Conservation (phyloP, 2,888 invertebrate genomes). For the Julus scanicus region DNA sequence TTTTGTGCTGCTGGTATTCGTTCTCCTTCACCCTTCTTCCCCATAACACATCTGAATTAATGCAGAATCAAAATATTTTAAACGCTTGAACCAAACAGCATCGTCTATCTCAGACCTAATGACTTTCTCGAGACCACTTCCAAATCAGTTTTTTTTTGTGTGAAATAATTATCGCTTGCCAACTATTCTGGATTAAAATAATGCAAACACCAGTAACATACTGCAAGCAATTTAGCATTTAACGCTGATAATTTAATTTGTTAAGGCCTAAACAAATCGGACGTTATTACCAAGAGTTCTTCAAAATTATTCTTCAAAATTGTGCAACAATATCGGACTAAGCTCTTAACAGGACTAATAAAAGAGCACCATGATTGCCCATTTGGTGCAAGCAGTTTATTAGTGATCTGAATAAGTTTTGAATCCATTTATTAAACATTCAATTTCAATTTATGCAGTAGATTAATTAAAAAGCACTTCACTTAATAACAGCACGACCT, state of each 20-base stretch:
- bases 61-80: not conserved
- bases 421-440: not conserved
- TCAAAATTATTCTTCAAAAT: no score
- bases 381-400: not conserved
- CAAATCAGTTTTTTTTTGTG: not conserved
- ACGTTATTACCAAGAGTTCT: no score
- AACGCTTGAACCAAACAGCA: conserved; percentile 21
- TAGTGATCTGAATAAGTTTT: not conserved
- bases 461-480: no score
- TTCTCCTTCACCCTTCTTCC: conserved; percentile 36
- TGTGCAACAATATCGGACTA: no score
- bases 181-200: not conserved
- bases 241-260: no score
- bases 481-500: not conserved
- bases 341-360: no score
- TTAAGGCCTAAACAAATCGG: no score
- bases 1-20: not conserved
- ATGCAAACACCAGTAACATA: no score
- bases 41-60: conserved; percentile 16
- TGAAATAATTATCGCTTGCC: not conserved
- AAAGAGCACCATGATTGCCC: no score
- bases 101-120: not conserved
- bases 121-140: conserved; percentile 5
- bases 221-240: no score
- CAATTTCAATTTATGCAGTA: not conserved